A percentile compares a stretch with the other conserved stretches of the same genome.
Conservation (phyloP, 2,113 vertebrate species). For the Abramis brama region DNA sequence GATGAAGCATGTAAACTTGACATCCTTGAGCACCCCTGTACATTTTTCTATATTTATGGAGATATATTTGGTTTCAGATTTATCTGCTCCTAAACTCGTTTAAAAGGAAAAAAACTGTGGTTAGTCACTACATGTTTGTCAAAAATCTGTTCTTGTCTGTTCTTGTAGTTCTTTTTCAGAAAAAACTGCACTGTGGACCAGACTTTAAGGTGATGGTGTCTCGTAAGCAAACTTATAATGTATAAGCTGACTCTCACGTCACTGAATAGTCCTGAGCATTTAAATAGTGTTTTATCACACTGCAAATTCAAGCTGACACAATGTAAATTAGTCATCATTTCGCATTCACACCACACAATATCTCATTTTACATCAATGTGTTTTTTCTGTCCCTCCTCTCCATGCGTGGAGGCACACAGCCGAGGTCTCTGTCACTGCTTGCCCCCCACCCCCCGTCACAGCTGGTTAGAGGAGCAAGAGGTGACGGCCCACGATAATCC, state of each 20-base stretch:
- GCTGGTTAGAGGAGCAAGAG: slow-evolving; percentile 35
- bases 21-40: too few species aligned
- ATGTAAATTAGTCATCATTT: slow-evolving; percentile 54
- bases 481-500: slow-evolving; percentile 36
- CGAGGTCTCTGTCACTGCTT: neutral
- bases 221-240: neutral
- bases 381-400: neutral
- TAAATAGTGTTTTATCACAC: slow-evolving; percentile 51
- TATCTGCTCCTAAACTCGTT: neutral
- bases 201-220: neutral
- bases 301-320: slow-evolving; percentile 52
- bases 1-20: too few species aligned
- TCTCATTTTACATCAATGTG: slow-evolving; percentile 43
- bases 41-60: too few species aligned
- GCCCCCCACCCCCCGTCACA: neutral
- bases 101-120: neutral
- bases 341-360: slow-evolving; percentile 21
- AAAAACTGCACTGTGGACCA: neutral
- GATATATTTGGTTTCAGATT: too few species aligned
- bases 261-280: slow-evolving; percentile 48
- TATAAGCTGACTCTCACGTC: neutral
- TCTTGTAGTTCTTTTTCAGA: slow-evolving; percentile 22
- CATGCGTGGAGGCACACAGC: neutral
- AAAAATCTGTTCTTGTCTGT: neutral
- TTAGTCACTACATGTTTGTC: neutral